phyloP scores from a whole-genome alignment of 1,140 invertebrate species.

The Drosophila suzukii region DNA sequence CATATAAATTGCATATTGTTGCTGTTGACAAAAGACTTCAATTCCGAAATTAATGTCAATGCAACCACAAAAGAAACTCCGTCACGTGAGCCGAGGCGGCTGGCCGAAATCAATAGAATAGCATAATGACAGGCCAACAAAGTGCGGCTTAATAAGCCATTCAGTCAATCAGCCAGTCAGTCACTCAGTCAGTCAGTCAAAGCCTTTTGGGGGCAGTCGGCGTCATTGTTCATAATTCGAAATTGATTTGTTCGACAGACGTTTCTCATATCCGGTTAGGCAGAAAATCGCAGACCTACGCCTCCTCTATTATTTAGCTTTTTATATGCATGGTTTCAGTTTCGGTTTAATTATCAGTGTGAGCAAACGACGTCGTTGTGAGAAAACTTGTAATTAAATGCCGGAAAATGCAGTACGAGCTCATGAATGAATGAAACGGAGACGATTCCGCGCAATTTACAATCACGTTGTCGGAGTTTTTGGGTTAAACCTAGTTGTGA shows the following conservation, averaged over 20 bases:
- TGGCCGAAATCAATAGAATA: conserved; percentile 32
- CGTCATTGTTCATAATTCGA: conserved; percentile 71
- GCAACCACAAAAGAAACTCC: conserved; percentile 57
- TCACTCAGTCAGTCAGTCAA: conserved; percentile 18
- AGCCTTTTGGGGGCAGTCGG: conserved; percentile 46
- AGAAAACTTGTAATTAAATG: conserved; percentile 68
- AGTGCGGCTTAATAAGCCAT: conserved; percentile 40
- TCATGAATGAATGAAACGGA: conserved; percentile 29
- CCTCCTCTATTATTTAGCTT: conserved; percentile 6
- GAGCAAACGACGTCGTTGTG: conserved; percentile 53
- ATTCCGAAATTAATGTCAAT: conserved; percentile 67
- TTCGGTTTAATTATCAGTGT: conserved; percentile 53
- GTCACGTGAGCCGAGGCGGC: conserved; percentile 53
- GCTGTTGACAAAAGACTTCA: conserved; percentile 48
- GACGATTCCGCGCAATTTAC: conserved; percentile 13
- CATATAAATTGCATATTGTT: conserved; percentile 41
- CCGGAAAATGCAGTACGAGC: conserved; percentile 51
- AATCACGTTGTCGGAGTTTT: conserved; percentile 13
- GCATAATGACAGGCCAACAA: conserved; percentile 45
- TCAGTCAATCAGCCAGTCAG: conserved; percentile 31
- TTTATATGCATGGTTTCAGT: conserved; percentile 15
- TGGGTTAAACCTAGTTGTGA: conserved; percentile 10
- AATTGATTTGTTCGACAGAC: conserved; percentile 68
- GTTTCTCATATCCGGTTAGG: conserved; percentile 61
- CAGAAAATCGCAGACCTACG: conserved; percentile 29